A percentile compares a stretch with the other conserved stretches of the same genome.
These are phyloP conservation scores for Aphidius ervi DNA, from an alignment of 1,140 invertebrate species.

Conservation along the genomic window DNA sequence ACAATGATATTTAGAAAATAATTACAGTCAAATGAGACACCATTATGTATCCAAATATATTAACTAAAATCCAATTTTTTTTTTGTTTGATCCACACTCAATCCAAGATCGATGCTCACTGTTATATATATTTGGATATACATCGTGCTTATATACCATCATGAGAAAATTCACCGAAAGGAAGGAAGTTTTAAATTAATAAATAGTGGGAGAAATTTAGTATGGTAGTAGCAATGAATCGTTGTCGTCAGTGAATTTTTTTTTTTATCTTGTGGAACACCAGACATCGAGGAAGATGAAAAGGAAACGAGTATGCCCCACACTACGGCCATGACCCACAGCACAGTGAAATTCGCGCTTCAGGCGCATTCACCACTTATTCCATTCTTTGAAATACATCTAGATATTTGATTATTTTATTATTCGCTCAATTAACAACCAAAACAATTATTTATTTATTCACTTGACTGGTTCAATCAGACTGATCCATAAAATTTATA, in stretches of 20 bases:
- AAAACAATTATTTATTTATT: too few species aligned
- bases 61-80: neutral
- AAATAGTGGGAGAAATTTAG: neutral
- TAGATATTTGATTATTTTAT: too few species aligned
- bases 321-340: constrained; percentile 22
- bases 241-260: neutral
- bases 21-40: constrained; percentile 12
- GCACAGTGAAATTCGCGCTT: constrained; percentile 19
- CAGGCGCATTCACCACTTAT: constrained; percentile 1
- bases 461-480: too few species aligned
- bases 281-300: neutral
- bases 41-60: constrained; percentile 1
- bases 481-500: too few species aligned
- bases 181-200: constrained; percentile 17
- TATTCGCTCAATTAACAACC: too few species aligned
- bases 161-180: constrained; percentile 18
- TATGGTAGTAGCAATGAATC: too few species aligned
- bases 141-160: constrained; percentile 16
- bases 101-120: constrained; percentile 17
- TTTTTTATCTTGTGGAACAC: neutral
- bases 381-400: too few species aligned
- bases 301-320: constrained; percentile 6
- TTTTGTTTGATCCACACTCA: constrained; percentile 12
- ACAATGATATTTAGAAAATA: too few species aligned
- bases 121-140: constrained; percentile 17